Base-by-base conservation (phyloP, 2,888 invertebrate genomes). In the Conomelus anceps region DNA sequence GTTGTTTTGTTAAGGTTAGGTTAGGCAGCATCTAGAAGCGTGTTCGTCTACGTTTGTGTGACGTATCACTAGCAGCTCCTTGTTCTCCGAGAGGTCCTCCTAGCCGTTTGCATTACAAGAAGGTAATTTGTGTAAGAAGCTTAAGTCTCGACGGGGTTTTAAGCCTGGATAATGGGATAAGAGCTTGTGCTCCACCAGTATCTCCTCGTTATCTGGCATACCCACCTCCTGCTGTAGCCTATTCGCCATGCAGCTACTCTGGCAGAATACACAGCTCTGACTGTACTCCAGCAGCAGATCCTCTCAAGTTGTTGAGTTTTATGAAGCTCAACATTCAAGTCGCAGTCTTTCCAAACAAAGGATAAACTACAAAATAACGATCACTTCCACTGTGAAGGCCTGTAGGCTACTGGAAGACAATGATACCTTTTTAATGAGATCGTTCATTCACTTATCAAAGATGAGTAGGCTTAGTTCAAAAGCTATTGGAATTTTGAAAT, bases 121-220 rank as follows among this genome's bases (percentile, higher is more conserved):
- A 85, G 85, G 85, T 24, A 85, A 85, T 85, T 85, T 85, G 85
- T 85, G 85, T 85, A 85, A 85, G 85, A 85, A 85, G 85, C 85
- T 85, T 85, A 85, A 24, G 23, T 85, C 24, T 24, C 85, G 23
- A 23, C 24, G 24, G 20, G 85, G 23, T 23, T 85, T 23, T 85
- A 85, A 85, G 85, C 85, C 24, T 23, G 85, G 85, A 85, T 85
- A 85, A 85, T 85, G 24, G 85, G 85, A 85, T 85, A 85, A 85
- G 63, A 41, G 63, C 63, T 63, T 63, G 63, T n/a, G 13, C 63
- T 63, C n/a, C 63, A n/a, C 63, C 7, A n/a, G 63, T 63, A 63
- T 20, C 63, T 63, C 63, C 63, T 63, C 63, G 63, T 63, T 63
- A 63, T 63, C 63, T 63, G 63, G n/a, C 63, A 63, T 20, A 63